phyloP scores from a whole-genome alignment of 2,888 invertebrate genomes.

The Allygus modestus region DNA sequence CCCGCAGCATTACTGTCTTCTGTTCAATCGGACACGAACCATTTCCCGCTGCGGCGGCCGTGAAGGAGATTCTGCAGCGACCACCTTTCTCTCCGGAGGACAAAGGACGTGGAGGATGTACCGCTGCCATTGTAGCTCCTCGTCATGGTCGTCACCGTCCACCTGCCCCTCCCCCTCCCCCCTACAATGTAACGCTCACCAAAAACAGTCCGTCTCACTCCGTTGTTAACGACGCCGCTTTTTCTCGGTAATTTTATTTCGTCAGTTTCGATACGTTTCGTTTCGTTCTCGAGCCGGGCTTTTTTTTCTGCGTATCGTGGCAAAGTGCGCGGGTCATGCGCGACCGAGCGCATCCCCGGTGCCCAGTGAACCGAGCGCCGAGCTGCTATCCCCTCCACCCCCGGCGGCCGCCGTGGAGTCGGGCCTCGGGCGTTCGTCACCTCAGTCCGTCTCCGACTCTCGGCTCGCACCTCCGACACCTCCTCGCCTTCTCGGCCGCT shows the following conservation, averaged over 20 bases:
- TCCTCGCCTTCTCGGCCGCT: constrained; percentile 50
- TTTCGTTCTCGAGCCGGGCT: constrained; percentile 53
- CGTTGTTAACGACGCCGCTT: constrained; percentile 47
- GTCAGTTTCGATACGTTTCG: constrained; percentile 60
- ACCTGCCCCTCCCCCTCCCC: constrained; percentile 3
- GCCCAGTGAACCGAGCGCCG: constrained; percentile 61
- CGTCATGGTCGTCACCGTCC: constrained; percentile 8
- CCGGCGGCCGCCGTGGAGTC: neutral
- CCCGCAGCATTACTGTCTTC: neutral
- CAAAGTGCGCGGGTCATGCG: constrained; percentile 66
- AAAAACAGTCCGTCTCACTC: constrained; percentile 20
- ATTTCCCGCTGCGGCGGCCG: constrained; percentile 10
- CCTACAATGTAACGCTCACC: constrained; percentile 34
- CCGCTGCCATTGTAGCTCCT: constrained; percentile 7
- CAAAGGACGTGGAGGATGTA: constrained; percentile 12
- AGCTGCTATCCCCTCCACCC: constrained; percentile 1
- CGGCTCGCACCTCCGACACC: constrained; percentile 6
- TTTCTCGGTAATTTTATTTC: constrained; percentile 60
- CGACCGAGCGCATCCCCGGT: constrained; percentile 67
- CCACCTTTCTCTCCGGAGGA: neutral
- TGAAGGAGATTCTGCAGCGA: constrained; percentile 23
- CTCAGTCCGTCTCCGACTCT: constrained; percentile 37
- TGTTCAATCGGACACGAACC: constrained; percentile 30
- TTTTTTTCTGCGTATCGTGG: constrained; percentile 60
- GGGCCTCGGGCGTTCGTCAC: neutral